phyloP scores from a whole-genome alignment of 2,888 invertebrate species.

The Trichacis sp. region DNA sequence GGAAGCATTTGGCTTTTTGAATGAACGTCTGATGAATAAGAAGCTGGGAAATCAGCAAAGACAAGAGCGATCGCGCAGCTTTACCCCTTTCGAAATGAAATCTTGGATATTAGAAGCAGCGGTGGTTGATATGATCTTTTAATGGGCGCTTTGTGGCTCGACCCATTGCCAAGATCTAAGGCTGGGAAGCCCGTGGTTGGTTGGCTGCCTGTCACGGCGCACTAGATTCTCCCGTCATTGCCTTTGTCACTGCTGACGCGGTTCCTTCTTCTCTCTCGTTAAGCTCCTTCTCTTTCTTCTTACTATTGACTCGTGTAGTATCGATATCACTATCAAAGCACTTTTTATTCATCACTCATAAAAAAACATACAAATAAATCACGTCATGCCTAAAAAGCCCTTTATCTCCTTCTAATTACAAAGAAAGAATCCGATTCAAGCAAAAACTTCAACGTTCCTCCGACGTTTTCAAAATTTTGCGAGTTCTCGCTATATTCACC shows the following conservation, averaged over 20 bases:
- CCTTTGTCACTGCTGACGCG: constrained; percentile 44
- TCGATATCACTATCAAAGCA: constrained; percentile 11
- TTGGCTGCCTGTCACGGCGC: constrained; percentile 43
- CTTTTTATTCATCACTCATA: too few relatives aligned
- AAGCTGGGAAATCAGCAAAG: constrained; percentile 36
- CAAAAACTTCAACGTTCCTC: too few relatives aligned
- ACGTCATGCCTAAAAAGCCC: too few relatives aligned
- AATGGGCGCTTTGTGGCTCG: constrained; percentile 68
- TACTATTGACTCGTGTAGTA: background rate
- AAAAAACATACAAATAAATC: too few relatives aligned
- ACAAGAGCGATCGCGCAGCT: constrained; percentile 28
- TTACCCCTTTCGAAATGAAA: constrained; percentile 39
- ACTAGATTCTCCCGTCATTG: constrained; percentile 41
- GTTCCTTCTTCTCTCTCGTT: constrained; percentile 38
- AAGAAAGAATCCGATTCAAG: too few relatives aligned
- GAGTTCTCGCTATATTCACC: too few relatives aligned
- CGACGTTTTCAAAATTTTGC: too few relatives aligned
- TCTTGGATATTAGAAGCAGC: constrained; percentile 52
- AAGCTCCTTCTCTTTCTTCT: constrained; percentile 29
- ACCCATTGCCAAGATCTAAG: constrained; percentile 66
- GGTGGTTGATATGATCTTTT: constrained; percentile 68
- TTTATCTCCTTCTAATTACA: too few relatives aligned
- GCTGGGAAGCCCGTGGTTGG: constrained; percentile 53
- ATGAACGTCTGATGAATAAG: constrained; percentile 55
- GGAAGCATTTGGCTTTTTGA: constrained; percentile 54